A percentile compares a stretch with the other conserved stretches of the same genome.
These are phyloP conservation scores for Morone saxatilis DNA, from an alignment of 2,113 vertebrate genomes.

Conservation along the genomic window DNA sequence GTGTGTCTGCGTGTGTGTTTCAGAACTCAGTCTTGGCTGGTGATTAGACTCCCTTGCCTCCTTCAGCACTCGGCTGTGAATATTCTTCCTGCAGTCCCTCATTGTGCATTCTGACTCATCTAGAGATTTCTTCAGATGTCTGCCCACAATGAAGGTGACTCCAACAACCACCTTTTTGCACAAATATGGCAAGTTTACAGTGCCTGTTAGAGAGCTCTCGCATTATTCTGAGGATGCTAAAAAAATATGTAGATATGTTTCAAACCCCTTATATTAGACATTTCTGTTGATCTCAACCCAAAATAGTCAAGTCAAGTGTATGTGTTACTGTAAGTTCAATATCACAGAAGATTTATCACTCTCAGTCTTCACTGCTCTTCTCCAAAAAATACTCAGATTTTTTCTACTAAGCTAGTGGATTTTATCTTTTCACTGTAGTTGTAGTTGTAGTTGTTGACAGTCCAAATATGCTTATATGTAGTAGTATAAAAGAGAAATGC, in stretches of 20 bases:
- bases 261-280: not conserved
- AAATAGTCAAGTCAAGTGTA: not conserved
- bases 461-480: not conserved
- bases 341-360: not conserved
- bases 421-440: no score
- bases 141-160: slow-evolving; percentile 65
- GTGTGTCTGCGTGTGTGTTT: slow-evolving; percentile 25
- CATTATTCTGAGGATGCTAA: not conserved
- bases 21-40: slow-evolving; percentile 33
- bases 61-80: slow-evolving; percentile 53
- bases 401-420: no score
- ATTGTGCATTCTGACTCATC: slow-evolving; percentile 56
- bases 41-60: slow-evolving; percentile 60
- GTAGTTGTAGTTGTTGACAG: no score
- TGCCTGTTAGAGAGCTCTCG: not conserved
- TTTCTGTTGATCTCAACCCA: not conserved
- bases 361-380: not conserved
- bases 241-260: not conserved
- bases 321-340: not conserved
- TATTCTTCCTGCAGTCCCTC: slow-evolving; percentile 50
- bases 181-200: not conserved
- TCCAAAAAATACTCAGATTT: not conserved
- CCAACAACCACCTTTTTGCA: slow-evolving; percentile 11
- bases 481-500: not conserved
- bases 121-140: slow-evolving; percentile 53